Conservation (phyloP, 2,888 invertebrate species). For the Poecilobothrus nobilitatus region DNA sequence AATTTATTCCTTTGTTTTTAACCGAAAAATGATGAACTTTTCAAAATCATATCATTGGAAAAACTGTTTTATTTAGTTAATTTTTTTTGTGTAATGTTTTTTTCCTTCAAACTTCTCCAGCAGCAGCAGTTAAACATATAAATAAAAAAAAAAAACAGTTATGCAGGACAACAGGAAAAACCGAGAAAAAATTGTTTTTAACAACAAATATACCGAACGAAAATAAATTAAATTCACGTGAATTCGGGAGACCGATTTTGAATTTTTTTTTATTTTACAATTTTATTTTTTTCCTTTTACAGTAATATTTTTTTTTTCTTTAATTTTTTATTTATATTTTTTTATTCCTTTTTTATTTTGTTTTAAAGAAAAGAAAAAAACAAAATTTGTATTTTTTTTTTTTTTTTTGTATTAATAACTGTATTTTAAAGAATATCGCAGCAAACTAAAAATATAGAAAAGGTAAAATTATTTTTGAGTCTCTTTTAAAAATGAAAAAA, state of each 20-base stretch:
- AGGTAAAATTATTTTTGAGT: neutral
- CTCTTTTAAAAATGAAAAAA: neutral
- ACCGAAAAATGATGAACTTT: too few species aligned
- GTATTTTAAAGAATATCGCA: constrained; percentile 2
- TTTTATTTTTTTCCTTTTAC: neutral
- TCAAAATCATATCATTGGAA: too few species aligned
- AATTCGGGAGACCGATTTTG: neutral
- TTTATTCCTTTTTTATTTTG: neutral
- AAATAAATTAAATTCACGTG: neutral
- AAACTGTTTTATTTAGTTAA: too few species aligned
- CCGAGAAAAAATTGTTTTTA: too few species aligned
- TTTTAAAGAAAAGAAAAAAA: too few species aligned
- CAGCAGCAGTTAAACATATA: too few species aligned
- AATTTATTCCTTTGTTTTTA: too few species aligned
- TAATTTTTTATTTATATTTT: neutral
- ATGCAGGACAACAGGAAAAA: too few species aligned
- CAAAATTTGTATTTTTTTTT: neutral
- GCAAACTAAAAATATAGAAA: neutral
- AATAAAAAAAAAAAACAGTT: too few species aligned
- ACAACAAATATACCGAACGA: too few species aligned
- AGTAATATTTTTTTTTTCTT: neutral
- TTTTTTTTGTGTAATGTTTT: too few species aligned
- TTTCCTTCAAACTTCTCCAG: too few species aligned
- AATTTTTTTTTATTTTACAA: neutral
- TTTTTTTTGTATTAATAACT: neutral